Evolutionary conservation across 2,113 vertebrate genomes (phyloP).

Genomic region (Sisor rabdophorus): DNA sequence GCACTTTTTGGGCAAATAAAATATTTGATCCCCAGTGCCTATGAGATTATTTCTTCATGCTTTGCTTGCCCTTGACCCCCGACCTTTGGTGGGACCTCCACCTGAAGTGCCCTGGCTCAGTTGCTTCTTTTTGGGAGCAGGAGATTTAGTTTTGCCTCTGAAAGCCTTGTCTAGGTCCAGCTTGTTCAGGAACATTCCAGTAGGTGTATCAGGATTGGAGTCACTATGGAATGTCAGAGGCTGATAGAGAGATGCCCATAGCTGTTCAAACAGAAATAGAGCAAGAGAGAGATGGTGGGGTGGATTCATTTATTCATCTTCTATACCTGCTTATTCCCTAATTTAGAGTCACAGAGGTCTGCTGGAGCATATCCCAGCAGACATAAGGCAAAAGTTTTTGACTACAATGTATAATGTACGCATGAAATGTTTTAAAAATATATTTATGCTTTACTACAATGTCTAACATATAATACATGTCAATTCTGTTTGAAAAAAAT

Average conservation of each 20-base stretch:
- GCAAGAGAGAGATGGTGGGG: neutral
- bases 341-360: too few relatives aligned
- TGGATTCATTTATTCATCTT: too few relatives aligned
- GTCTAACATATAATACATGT: too few relatives aligned
- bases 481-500: too few relatives aligned
- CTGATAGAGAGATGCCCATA: conserved; percentile 95
- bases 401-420: too few relatives aligned
- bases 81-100: conserved; percentile 61
- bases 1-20: conserved; percentile 6
- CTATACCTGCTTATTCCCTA: too few relatives aligned
- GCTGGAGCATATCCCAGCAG: too few relatives aligned
- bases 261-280: conserved; percentile 68
- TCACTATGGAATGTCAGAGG: conserved; percentile 78
- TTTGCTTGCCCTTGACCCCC: conserved; percentile 50
- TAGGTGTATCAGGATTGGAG: conserved; percentile 67
- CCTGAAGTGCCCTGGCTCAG: conserved; percentile 63
- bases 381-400: too few relatives aligned
- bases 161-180: conserved; percentile 89
- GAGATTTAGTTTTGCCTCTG: conserved; percentile 80
- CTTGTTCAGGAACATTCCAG: conserved; percentile 80
- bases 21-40: neutral
- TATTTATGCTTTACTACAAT: too few relatives aligned
- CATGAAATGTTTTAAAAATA: too few relatives aligned
- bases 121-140: conserved; percentile 81
- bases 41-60: conserved; percentile 52